phyloP scores from a whole-genome alignment of 2,888 invertebrate species.

The Papilio protenor region DNA sequence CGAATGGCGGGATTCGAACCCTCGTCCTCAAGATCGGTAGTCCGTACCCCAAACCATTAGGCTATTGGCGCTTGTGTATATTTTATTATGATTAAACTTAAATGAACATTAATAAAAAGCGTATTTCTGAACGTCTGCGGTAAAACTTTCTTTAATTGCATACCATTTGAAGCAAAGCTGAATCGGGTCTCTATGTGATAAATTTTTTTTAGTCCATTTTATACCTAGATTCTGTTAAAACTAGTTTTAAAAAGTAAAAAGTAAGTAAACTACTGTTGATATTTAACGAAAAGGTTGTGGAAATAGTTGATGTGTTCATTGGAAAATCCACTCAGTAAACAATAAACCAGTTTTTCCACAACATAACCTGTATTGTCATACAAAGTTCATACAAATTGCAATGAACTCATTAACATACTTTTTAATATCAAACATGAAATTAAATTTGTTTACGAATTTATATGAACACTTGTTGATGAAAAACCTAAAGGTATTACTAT shows the following conservation, averaged over 20 bases:
- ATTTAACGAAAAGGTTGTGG: constrained; percentile 23
- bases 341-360: constrained; percentile 9
- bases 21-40: too few species aligned
- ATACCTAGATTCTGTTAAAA: not conserved
- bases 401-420: constrained; percentile 26
- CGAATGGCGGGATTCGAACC: too few species aligned
- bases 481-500: too few species aligned
- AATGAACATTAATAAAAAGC: too few species aligned
- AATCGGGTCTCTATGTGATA: too few species aligned
- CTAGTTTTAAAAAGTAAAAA: constrained; percentile 13
- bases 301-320: not conserved
- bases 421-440: not conserved
- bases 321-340: not conserved
- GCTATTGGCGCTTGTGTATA: too few species aligned
- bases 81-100: too few species aligned
- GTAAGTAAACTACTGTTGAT: not conserved
- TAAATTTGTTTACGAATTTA: not conserved
- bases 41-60: too few species aligned
- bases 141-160: too few species aligned
- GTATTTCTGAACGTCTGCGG: too few species aligned
- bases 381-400: constrained; percentile 19
- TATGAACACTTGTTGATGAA: not conserved
- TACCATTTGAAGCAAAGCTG: too few species aligned
- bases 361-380: not conserved
- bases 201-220: too few species aligned